These are phyloP conservation scores for Acleris sparsana DNA, from an alignment of 2,888 invertebrate genomes.

Conservation along the genomic window DNA sequence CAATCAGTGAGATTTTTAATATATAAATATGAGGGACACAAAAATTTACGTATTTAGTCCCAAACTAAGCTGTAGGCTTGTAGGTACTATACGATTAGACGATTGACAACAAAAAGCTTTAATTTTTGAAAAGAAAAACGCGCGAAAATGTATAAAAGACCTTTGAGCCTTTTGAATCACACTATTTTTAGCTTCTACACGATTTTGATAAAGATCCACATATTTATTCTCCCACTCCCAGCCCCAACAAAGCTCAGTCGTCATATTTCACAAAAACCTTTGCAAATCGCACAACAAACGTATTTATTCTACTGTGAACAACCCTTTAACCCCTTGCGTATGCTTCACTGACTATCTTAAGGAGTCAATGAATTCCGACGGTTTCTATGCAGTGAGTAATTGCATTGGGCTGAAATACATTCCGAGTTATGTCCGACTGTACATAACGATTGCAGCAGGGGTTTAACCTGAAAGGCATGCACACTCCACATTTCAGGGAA, in stretches of 20 bases:
- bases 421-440: constrained; percentile 7
- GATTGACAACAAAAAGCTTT: too few relatives aligned
- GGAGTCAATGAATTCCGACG: constrained; percentile 20
- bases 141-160: too few relatives aligned
- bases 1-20: too few relatives aligned
- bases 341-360: background rate
- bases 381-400: constrained; percentile 32
- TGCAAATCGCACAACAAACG: constrained; percentile 6
- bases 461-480: constrained; percentile 12
- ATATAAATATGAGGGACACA: too few relatives aligned
- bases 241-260: constrained; percentile 6
- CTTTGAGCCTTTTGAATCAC: too few relatives aligned
- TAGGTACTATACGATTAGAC: too few relatives aligned
- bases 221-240: background rate
- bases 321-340: constrained; percentile 11
- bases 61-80: too few relatives aligned
- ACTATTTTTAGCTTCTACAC: too few relatives aligned
- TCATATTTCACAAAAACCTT: constrained; percentile 11
- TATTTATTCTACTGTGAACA: constrained; percentile 5
- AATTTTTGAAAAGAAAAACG: too few relatives aligned
- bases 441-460: constrained; percentile 3
- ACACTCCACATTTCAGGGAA: background rate
- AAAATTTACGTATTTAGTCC: too few relatives aligned
- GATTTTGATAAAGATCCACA: too few relatives aligned
- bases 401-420: constrained; percentile 25